A percentile compares a stretch with the other conserved stretches of the same genome.
phyloP scores from a whole-genome alignment of 35 echinoderm and acorn worm genomes.

The Apostichopus californicus region DNA sequence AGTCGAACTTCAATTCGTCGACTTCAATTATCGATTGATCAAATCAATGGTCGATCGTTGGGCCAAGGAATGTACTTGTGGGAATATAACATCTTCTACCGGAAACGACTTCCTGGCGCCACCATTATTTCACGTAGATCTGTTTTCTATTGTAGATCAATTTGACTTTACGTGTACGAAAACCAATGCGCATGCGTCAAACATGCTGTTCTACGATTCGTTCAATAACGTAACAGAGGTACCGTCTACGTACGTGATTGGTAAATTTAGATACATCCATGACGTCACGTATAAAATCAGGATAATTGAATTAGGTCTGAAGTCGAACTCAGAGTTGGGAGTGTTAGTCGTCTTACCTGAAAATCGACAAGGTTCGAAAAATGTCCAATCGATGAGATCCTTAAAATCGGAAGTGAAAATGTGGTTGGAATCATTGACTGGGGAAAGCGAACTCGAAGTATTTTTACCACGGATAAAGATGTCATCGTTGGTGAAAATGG shows the following conservation, averaged over 20 bases:
- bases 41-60: slow-evolving; percentile 19
- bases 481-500: slow-evolving; percentile 8
- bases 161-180: slow-evolving; percentile 14
- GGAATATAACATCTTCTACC: background rate
- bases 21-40: slow-evolving; percentile 3
- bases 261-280: slow-evolving; percentile 18
- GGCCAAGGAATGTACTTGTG: background rate
- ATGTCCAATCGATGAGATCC: background rate
- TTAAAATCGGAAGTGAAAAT: slow-evolving; percentile 16
- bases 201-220: background rate
- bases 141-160: slow-evolving; percentile 27
- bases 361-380: background rate
- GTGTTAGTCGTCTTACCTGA: slow-evolving; percentile 15
- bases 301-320: background rate
- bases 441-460: slow-evolving; percentile 9
- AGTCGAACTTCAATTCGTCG: slow-evolving; percentile 22
- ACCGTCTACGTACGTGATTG: background rate
- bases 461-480: slow-evolving; percentile 11
- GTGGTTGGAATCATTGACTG: slow-evolving; percentile 36
- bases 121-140: slow-evolving; percentile 32
- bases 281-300: slow-evolving; percentile 20
- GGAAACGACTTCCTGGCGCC: background rate
- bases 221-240: slow-evolving; percentile 14
- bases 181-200: background rate
- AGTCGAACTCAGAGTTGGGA: background rate